Evolutionary conservation across 1,140 invertebrate species (phyloP), one percentile per base, ranked within the genome.

Genomic region (Listronotus oregonensis): DNA sequence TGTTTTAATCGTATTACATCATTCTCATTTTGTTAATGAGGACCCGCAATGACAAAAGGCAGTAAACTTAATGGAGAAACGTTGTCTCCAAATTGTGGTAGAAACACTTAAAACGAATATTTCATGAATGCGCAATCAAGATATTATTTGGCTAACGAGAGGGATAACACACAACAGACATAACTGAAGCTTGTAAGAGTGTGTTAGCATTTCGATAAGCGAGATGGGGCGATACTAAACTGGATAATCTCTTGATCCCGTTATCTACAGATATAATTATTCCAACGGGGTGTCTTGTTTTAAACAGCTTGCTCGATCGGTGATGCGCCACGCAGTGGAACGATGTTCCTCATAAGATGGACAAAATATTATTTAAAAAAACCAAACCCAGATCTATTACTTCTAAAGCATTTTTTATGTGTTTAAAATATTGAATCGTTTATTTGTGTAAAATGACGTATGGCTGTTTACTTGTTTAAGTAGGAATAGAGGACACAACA

Each of bases 181-280:
- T 68, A 67, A 69, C 64, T 47, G 55, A 21, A 68, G 59, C 62
- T 57, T 69, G 73, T 75, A 75, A 77, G 75, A 75, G 73, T 72
- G 75, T 76, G 73, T 67, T 71, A 74, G 71, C 74, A 68, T 74
- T 68, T 62, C 75, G 71, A 77, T 77, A 77, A 78, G 71, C 68
- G 73, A 78, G 72, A 76, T 73, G 68, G 75, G 62, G 73, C 68
- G 70, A 75, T 77, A 72, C 70, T 72, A 75, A 77, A 76, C 74
- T 76, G 75, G 75, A 77, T 78, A 77, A 78, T 78, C 77, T 76
- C 76, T 75, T 77, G 77, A 78, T 77, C 74, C 77, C 70, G 75
- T 76, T 78, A 78, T 78, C 77, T 77, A 71, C 69, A 77, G 75
- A 77, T 78, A 76, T 78, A 78, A 78, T 78, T 78, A 78, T 78